Conservation (phyloP, 1,140 invertebrate genomes). For the Nixonia krombeini region DNA sequence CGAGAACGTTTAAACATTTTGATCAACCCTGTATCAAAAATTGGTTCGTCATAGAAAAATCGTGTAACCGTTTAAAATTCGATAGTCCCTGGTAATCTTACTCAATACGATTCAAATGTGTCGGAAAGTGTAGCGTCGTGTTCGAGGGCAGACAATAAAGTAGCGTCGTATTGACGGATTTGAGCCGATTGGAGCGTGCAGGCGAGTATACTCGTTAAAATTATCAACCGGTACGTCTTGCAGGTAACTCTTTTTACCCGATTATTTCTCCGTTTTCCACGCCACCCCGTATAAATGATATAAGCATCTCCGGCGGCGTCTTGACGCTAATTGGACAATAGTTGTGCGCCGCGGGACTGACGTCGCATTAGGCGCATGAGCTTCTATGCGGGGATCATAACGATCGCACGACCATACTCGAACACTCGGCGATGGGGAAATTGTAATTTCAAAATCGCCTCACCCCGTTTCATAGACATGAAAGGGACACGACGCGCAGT, state of each 20-base stretch:
- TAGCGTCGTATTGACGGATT: too few relatives aligned
- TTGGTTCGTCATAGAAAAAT: too few relatives aligned
- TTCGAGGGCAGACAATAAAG: too few relatives aligned
- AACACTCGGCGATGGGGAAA: not conserved
- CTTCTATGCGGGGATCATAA: not conserved
- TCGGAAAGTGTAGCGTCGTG: too few relatives aligned
- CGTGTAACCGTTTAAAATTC: too few relatives aligned
- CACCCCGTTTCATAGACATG: slow-evolving; percentile 15
- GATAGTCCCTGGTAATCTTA: too few relatives aligned
- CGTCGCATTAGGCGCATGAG: not conserved
- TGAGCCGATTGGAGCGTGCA: too few relatives aligned
- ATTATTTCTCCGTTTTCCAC: slow-evolving; percentile 19
- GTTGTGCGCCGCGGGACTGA: slow-evolving; percentile 2
- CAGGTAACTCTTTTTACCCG: slow-evolving; percentile 21
- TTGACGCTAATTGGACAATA: slow-evolving; percentile 37
- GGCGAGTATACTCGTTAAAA: slow-evolving; percentile 17
- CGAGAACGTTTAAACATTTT: too few relatives aligned
- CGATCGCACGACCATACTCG: slow-evolving; percentile 18
- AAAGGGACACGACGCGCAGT: not conserved
- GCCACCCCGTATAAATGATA: slow-evolving; percentile 24
- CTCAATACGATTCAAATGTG: too few relatives aligned
- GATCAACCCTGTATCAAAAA: too few relatives aligned
- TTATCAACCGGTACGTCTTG: slow-evolving; percentile 20
- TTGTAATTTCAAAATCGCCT: slow-evolving; percentile 32
- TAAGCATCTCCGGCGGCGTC: slow-evolving; percentile 24